phyloP scores from a whole-genome alignment of 2,888 invertebrate genomes.

The Scaptomyza tumidula region DNA sequence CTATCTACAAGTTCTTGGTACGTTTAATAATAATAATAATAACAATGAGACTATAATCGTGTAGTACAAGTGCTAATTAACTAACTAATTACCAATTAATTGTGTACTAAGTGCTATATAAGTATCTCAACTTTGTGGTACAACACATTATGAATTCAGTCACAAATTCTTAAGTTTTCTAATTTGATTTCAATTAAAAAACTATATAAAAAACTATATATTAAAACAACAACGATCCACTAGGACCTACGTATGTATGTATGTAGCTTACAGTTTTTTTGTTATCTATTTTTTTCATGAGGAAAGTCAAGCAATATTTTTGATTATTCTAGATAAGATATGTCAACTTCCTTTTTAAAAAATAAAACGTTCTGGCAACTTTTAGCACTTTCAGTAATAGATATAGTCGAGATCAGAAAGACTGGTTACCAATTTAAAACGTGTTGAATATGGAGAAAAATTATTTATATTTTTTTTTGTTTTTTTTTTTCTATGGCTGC shows the following conservation, averaged over 20 bases:
- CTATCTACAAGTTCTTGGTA: conserved; percentile 28
- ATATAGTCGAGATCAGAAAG: background rate
- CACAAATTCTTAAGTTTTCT: conserved; percentile 7
- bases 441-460: background rate
- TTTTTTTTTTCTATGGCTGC: background rate
- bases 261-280: conserved; percentile 18
- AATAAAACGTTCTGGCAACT: background rate
- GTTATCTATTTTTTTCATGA: background rate
- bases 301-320: background rate
- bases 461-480: background rate
- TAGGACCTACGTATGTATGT: conserved; percentile 27
- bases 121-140: conserved; percentile 17
- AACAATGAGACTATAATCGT: conserved; percentile 30
- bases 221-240: background rate
- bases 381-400: background rate
- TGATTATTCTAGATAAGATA: background rate
- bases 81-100: background rate
- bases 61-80: conserved; percentile 39
- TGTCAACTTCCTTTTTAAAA: background rate
- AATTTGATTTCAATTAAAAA: too few species aligned
- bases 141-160: conserved; percentile 25
- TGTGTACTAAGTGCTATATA: conserved; percentile 22
- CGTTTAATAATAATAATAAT: conserved; percentile 7
- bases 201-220: too few species aligned
- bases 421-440: background rate